These are phyloP conservation scores for Malurus cyaneus DNA, from an alignment of 2,113 vertebrate species.

Conservation along the genomic window DNA sequence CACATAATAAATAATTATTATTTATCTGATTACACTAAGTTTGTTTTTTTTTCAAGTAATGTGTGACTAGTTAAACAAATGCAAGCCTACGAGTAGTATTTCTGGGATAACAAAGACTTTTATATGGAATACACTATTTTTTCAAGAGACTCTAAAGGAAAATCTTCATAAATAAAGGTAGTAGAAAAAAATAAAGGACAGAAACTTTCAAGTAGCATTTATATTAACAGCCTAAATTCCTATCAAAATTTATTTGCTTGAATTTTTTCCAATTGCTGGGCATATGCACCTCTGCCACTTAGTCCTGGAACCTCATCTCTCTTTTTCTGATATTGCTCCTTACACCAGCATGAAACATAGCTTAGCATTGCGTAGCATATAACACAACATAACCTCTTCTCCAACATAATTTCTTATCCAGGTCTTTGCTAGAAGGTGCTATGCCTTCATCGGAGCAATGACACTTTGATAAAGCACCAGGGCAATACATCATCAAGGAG, in stretches of 20 bases:
- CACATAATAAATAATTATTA: background rate
- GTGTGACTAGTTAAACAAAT: background rate
- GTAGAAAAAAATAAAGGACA: background rate
- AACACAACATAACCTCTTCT: background rate
- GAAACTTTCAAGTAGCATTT: background rate
- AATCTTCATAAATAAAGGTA: background rate
- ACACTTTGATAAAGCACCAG: conserved; percentile 59
- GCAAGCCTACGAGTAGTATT: background rate
- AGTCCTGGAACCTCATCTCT: background rate
- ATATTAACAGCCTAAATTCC: background rate
- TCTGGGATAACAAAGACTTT: background rate
- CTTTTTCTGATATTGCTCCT: background rate
- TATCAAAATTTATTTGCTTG: background rate
- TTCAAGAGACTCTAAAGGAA: background rate
- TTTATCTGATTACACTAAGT: background rate
- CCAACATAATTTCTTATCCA: background rate
- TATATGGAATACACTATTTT: background rate
- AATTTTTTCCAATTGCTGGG: background rate
- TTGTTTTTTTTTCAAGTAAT: background rate
- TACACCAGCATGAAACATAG: background rate
- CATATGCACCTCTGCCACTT: background rate
- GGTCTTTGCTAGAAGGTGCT: conserved; percentile 11
- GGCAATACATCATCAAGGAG: conserved; percentile 47
- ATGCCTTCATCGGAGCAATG: conserved; percentile 35
- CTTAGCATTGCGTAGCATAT: background rate